A percentile compares a stretch with the other conserved stretches of the same genome.
Evolutionary conservation across 1,140 invertebrate species (phyloP).

Genomic region (Aphidius gifuensis): DNA sequence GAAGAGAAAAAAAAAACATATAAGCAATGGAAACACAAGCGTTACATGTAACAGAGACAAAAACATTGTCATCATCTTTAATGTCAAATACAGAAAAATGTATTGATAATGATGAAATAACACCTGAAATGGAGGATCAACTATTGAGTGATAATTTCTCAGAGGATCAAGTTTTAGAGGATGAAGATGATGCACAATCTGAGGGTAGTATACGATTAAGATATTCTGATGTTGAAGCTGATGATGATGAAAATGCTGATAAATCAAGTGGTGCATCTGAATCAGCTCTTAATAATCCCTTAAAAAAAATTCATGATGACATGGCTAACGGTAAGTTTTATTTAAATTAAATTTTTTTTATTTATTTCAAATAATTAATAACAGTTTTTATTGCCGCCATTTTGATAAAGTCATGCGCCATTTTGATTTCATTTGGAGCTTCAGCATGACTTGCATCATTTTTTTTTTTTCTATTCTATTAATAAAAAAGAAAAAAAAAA

Average conservation of each 20-base stretch:
- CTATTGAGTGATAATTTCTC: constrained; percentile 31
- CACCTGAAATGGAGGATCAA: constrained; percentile 40
- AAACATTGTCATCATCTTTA: constrained; percentile 29
- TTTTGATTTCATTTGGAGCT: too few relatives aligned
- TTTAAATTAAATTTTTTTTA: too few relatives aligned
- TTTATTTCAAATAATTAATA: too few relatives aligned
- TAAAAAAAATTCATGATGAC: not conserved
- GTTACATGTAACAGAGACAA: constrained; percentile 36
- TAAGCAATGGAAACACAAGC: constrained; percentile 39
- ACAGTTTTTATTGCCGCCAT: too few relatives aligned
- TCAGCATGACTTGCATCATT: too few relatives aligned
- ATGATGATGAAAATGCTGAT: constrained; percentile 28
- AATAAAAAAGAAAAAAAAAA: too few relatives aligned
- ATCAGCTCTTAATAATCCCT: constrained; percentile 3
- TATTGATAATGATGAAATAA: constrained; percentile 28
- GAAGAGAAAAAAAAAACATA: constrained; percentile 27
- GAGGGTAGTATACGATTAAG: constrained; percentile 48
- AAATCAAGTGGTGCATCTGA: not conserved
- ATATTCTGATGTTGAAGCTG: constrained; percentile 46
- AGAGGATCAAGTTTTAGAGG: constrained; percentile 22
- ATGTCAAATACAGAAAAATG: constrained; percentile 23
- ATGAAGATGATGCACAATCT: constrained; percentile 43
- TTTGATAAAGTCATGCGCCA: too few relatives aligned
- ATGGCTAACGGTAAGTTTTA: too few relatives aligned
- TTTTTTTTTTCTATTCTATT: too few relatives aligned